A percentile compares a stretch with the other conserved stretches of the same genome.
Evolutionary conservation across 1,140 invertebrate species (phyloP).

Genomic region (Luehdorfia chinensis): DNA sequence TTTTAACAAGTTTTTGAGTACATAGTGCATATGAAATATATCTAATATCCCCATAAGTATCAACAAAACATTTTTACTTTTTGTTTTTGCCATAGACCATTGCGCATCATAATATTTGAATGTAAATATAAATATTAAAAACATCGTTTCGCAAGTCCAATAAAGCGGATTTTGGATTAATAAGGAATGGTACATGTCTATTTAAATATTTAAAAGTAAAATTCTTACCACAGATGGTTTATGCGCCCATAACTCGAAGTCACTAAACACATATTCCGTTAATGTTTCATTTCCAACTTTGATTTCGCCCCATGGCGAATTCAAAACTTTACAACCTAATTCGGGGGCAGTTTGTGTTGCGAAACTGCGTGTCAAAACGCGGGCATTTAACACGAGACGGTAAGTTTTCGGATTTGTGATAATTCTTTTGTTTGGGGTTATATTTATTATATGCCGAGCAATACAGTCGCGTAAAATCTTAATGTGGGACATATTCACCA

Average conservation of each 20-base stretch:
- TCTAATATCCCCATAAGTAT: too few species aligned
- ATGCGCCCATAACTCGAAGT: constrained; percentile 72
- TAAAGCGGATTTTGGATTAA: too few species aligned
- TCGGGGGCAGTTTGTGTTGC: constrained; percentile 56
- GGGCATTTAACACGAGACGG: constrained; percentile 9
- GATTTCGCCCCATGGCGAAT: constrained; percentile 73
- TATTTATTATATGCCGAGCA: constrained; percentile 51
- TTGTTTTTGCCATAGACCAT: too few species aligned
- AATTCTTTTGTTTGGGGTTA: constrained; percentile 32
- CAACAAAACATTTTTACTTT: too few species aligned
- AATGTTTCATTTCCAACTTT: constrained; percentile 71
- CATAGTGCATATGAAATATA: too few species aligned
- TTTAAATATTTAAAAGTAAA: too few species aligned
- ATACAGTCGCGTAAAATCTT: constrained; percentile 66
- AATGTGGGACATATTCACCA: constrained; percentile 59
- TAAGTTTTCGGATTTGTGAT: constrained; percentile 32
- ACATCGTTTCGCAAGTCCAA: too few species aligned
- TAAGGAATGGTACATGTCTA: too few species aligned
- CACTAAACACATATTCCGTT: constrained; percentile 75
- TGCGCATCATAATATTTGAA: too few species aligned
- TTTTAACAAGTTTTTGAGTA: too few species aligned
- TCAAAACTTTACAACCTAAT: constrained; percentile 52
- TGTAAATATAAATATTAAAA: too few species aligned
- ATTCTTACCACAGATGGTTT: constrained; percentile 79
- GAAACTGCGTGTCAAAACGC: constrained; percentile 32